Evolutionary conservation across 1,140 invertebrate genomes (phyloP), one percentile per base, ranked within the genome.

Genomic region (Drosophila varians): DNA sequence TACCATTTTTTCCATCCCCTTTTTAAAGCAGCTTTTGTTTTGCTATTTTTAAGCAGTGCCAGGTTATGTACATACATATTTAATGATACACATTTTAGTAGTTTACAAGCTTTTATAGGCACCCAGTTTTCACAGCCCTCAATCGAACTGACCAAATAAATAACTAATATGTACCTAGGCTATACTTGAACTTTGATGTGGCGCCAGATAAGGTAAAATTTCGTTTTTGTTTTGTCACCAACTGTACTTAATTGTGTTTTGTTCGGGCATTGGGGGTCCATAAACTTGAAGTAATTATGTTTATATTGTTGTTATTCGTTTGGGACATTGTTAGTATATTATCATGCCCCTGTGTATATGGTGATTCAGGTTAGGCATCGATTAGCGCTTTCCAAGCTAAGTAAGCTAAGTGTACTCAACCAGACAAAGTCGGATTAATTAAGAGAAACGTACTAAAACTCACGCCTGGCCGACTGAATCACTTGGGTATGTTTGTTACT

Each of bases 161-260:
- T 66, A 66, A 45, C 46, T 45, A 66, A 51, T 62, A 48, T 54
- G 51, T 56, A 18, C 14, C 48, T 54, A 4, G 31, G 2, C n/a
- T 43, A 64, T 55, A 58, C 70, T 79, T 83, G 79, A 86, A 83
- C 80, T 86, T 79, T 86, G 80, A 68, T 74, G 64, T 36, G 58
- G 12, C 43, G n/a, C 23, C 31, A 53, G 80, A 86, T 86, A 80
- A 84, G 79, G 55, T 34, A 54, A n/a, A 43, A 49, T 75, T 72
- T 71, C 56, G 71, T 26, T 11, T 36, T 26, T 47, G 49, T 86
- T 86, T 86, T 84, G 80, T 49, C 43, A 19, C 36, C 65, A 60
- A 86, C 80, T 86, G 80, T 84, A 83, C 78, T 74, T 77, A 14
- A 55, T 68, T 58, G 66, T 58, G 31, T 40, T 51, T 49, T 62